Conservation (phyloP, 2,113 vertebrate species). For the Todiramphus chloris region DNA sequence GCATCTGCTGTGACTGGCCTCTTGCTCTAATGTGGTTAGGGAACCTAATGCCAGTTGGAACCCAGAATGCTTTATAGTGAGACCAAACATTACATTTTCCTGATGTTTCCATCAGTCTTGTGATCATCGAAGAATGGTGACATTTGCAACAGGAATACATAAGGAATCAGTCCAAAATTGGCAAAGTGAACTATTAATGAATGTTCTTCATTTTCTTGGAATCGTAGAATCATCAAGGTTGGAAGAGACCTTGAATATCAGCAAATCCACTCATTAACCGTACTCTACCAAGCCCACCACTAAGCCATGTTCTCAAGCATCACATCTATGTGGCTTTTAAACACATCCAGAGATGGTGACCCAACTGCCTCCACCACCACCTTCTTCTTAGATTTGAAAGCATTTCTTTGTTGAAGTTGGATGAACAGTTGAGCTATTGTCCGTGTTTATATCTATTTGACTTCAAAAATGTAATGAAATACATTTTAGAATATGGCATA, state of each 20-base stretch:
- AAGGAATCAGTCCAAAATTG: conserved; percentile 24
- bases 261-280: too few species aligned
- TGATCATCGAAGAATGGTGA: conserved; percentile 26
- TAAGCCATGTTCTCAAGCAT: too few species aligned
- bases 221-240: too few species aligned
- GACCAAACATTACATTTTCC: conserved; percentile 14
- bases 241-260: too few species aligned
- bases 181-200: conserved; percentile 14
- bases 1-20: conserved; percentile 74
- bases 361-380: too few species aligned
- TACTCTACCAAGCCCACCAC: too few species aligned
- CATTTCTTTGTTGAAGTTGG: neutral
- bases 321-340: too few species aligned
- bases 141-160: conserved; percentile 21
- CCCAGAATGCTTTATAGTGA: conserved; percentile 1
- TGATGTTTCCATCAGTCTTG: conserved; percentile 42
- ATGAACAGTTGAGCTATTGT: neutral
- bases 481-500: neutral
- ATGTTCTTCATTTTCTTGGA: neutral
- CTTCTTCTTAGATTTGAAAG: neutral
- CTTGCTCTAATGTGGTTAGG: conserved; percentile 64
- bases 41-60: conserved; percentile 39
- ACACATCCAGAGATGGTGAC: too few species aligned
- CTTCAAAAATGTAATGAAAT: neutral
- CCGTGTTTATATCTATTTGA: neutral